phyloP scores from a whole-genome alignment of 23 tunicate genomes.

The Clavelina lepadiformis region DNA sequence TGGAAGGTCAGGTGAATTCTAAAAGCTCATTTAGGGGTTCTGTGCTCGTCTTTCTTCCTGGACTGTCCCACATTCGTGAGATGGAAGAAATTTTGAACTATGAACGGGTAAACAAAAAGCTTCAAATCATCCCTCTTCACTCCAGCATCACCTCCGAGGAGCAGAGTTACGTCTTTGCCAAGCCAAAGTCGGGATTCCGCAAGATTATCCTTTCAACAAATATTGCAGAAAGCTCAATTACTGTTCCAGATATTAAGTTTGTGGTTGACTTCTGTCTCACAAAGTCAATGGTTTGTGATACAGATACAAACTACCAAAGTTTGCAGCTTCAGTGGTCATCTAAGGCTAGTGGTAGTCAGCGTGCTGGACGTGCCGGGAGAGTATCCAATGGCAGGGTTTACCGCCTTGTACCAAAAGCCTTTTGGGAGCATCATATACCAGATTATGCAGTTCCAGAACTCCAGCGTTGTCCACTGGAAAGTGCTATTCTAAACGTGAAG shows the following conservation, averaged over 20 bases:
- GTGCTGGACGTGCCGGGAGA: conserved; percentile 90
- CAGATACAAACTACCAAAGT: conserved; percentile 77
- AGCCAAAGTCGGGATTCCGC: conserved; percentile 52
- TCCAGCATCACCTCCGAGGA: conserved; percentile 77
- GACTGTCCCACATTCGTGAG: conserved; percentile 59
- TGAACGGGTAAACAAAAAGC: conserved; percentile 23
- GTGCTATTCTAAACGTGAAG: conserved; percentile 66
- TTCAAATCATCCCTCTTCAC: conserved; percentile 64
- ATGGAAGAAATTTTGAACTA: conserved; percentile 55
- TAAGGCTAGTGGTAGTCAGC: conserved; percentile 59
- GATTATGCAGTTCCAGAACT: conserved; percentile 66
- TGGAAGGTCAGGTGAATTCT: neutral
- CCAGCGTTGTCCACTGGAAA: conserved; percentile 74
- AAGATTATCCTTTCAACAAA: conserved; percentile 90
- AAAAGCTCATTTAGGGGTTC: conserved; percentile 36
- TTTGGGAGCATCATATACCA: conserved; percentile 40
- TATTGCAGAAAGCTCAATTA: conserved; percentile 94
- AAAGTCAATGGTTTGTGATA: conserved; percentile 50
- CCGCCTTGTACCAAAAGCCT: conserved; percentile 39
- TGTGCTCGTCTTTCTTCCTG: conserved; percentile 81
- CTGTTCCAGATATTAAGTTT: conserved; percentile 88
- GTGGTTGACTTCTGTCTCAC: conserved; percentile 94
- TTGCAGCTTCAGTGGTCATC: conserved; percentile 87
- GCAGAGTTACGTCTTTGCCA: conserved; percentile 51
- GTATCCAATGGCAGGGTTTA: conserved; percentile 69